These are phyloP conservation scores for Drymonia ruficornis DNA, from an alignment of 2,888 invertebrate genomes.

Conservation along the genomic window DNA sequence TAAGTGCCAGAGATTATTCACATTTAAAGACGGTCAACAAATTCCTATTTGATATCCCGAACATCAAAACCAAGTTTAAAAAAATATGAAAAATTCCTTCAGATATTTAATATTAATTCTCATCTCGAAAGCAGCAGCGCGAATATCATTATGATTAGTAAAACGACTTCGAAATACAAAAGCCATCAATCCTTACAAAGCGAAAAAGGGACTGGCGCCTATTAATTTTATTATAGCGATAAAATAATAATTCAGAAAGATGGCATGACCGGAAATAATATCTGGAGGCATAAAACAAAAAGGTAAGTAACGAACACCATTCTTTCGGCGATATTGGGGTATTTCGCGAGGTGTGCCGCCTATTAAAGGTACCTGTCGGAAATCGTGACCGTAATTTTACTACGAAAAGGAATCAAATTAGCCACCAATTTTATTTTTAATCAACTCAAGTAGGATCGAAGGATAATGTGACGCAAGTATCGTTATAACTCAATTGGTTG, in stretches of 20 bases:
- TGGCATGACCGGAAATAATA: constrained; percentile 81
- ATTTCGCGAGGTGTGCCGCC: constrained; percentile 70
- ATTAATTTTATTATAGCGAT: constrained; percentile 70
- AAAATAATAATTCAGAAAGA: constrained; percentile 72
- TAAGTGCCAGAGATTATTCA: too few species aligned
- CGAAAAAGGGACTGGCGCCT: constrained; percentile 31
- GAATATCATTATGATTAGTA: constrained; percentile 29
- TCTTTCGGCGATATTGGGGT: constrained; percentile 72
- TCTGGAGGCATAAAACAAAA: constrained; percentile 67
- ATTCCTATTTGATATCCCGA: too few species aligned
- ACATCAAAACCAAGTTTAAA: not conserved
- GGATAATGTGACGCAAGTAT: too few species aligned
- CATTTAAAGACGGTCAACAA: too few species aligned
- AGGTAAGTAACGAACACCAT: constrained; percentile 70
- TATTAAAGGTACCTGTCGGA: constrained; percentile 48
- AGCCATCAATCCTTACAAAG: constrained; percentile 34
- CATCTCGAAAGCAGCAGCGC: constrained; percentile 10
- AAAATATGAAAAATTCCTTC: constrained; percentile 7
- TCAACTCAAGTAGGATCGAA: constrained; percentile 51
- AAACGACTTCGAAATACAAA: constrained; percentile 29
- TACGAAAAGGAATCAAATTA: constrained; percentile 61
- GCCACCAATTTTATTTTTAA: constrained; percentile 64
- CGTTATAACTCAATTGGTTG: too few species aligned
- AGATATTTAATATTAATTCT: constrained; percentile 22
- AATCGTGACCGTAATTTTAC: constrained; percentile 62